Evolutionary conservation across 2,888 invertebrate species (phyloP), one percentile per base, ranked within the genome.

Genomic region (Nemapogon koenigi): DNA sequence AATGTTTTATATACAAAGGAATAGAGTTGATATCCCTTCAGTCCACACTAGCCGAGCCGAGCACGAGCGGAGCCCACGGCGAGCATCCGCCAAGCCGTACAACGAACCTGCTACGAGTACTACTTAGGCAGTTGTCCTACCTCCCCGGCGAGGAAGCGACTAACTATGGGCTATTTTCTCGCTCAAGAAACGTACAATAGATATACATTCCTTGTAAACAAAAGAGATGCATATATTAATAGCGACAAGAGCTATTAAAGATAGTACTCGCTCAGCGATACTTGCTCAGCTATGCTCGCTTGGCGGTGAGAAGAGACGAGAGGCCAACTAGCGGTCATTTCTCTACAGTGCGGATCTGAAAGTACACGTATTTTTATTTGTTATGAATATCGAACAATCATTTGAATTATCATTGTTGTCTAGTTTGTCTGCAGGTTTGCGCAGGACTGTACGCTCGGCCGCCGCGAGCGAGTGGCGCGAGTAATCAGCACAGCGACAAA

Each of bases 161-260:
- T n/a, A n/a, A n/a, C n/a, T n/a, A n/a, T n/a, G n/a, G n/a, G n/a
- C n/a, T n/a, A n/a, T n/a, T n/a, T n/a, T n/a, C n/a, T n/a, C n/a
- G n/a, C n/a, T n/a, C n/a, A n/a, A n/a, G n/a, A n/a, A n/a, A n/a
- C n/a, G n/a, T n/a, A n/a, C n/a, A n/a, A n/a, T n/a, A n/a, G n/a
- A n/a, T n/a, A 39, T 14, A 25, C 16, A 11, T n/a, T 17, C 7
- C 11, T 22, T 28, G 37, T 17, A 30, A 35, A 50, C 54, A 57
- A 27, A 29, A 18, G 15, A 32, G 39, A 7, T 44, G 31, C 35
- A 11, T 8, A 31, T 37, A 37, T 32, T 41, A 10, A 32, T 27
- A 26, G 25, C 11, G 10, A 30, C 26, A 18, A 32, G 28, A 16
- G 28, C 28, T 28, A 10, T 8, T 22, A n/a, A n/a, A n/a, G n/a